These are phyloP conservation scores for Spicauda simplicius DNA, from an alignment of 2,888 invertebrate species.

Conservation along the genomic window DNA sequence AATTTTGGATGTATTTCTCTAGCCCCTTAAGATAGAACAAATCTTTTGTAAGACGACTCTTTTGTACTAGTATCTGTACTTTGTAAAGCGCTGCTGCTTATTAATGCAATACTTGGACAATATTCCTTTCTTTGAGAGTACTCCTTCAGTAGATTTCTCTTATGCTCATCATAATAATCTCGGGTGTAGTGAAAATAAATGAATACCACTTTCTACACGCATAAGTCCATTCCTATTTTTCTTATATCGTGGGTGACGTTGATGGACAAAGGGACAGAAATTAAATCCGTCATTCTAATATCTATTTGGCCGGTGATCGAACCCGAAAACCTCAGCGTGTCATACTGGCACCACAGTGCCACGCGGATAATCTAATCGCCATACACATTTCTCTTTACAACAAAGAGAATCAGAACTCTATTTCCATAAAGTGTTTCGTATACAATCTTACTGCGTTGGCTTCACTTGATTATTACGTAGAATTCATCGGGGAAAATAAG, in stretches of 20 bases:
- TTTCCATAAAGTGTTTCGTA: not conserved
- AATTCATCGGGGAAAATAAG: not conserved
- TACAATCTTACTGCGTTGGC: not conserved
- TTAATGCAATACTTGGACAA: conserved; percentile 21
- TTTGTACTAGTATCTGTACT: conserved; percentile 7
- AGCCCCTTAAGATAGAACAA: conserved; percentile 9
- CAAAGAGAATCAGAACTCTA: not conserved
- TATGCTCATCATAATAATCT: too few relatives aligned
- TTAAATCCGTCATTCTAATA: too few relatives aligned
- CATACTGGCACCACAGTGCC: too few relatives aligned
- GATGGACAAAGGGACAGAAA: too few relatives aligned
- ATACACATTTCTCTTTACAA: not conserved
- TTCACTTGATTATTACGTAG: not conserved
- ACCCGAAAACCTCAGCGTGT: too few relatives aligned
- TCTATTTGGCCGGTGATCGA: too few relatives aligned
- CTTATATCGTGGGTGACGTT: too few relatives aligned
- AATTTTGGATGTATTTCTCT: conserved; percentile 4
- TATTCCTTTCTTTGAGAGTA: not conserved
- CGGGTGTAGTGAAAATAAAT: too few relatives aligned
- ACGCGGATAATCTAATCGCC: too few relatives aligned
- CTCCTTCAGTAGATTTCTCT: too few relatives aligned
- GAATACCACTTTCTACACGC: too few relatives aligned
- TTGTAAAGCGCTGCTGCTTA: not conserved
- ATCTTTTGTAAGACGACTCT: conserved; percentile 15
- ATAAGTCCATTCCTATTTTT: too few relatives aligned